Base-by-base conservation (phyloP, 2,113 vertebrate species). In the Emberiza fucata region DNA sequence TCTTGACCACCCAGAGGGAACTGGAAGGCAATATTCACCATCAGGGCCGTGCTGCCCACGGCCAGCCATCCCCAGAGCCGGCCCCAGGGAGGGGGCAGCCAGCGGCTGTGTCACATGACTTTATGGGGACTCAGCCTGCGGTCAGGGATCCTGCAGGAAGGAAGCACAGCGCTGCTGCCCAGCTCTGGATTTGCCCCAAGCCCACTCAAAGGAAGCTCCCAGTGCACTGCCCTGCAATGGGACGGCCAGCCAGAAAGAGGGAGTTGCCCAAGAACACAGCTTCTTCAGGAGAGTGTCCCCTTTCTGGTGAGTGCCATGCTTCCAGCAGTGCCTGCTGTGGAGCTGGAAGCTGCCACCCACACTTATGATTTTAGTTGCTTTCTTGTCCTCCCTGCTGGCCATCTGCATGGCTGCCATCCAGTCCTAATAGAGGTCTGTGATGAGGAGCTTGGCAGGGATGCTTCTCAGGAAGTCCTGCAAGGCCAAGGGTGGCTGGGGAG, bases 111-210 rank as follows among this genome's bases (percentile, higher is more conserved):
- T 6, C 5, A 2, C 16, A 12, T 4, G 2, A 33, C 48, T 79
- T 23, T 53, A 24, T 5, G 7, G 22, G 23, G 6, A 2, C 14
- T 53, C 60, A 53, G 24, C 8, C 24, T 5, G 4, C 0, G 0
- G 5, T 35, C 4, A 6, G 31, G 29, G 11, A 31, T 51, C 53
- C 29, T 8, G 2, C 33, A 73, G 22, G 27, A 37, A 37, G 45
- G 22, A 40, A 63, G 45, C 2, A 2, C 8, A 2, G 35, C 3
- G 6, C 24, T 63, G 29, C 17, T 21, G 47, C 17, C 35, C 22
- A 51, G 22, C 13, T 50, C 35, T 3, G 3, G 35, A 12, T 64
- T 44, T 54, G 33, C 40, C 25, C 11, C 3, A 1, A 40, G 45
- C 7, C 35, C 28, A 20, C 0, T 1, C 9, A 65, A 44, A 47